Conservation (phyloP, 2,888 invertebrate species). For the Crossocerus cetratus region DNA sequence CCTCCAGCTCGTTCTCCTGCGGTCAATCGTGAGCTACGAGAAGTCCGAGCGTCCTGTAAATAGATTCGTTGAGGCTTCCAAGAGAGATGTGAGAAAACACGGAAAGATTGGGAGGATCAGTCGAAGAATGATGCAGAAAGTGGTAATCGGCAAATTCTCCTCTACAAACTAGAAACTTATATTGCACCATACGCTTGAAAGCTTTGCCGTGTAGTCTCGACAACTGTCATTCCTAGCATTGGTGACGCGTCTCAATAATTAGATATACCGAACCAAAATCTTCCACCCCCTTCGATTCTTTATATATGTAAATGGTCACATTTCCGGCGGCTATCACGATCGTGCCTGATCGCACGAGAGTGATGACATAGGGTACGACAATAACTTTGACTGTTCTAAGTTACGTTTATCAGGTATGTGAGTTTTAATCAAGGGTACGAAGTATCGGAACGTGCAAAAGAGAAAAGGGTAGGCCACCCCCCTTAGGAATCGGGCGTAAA, state of each 20-base stretch:
- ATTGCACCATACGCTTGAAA: slow-evolving; percentile 31
- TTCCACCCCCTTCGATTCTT: slow-evolving; percentile 4
- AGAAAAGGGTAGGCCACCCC: slow-evolving; percentile 16
- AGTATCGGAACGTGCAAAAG: slow-evolving; percentile 22
- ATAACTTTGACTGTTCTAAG: slow-evolving; percentile 3
- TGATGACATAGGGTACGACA: neutral
- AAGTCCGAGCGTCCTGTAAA: neutral
- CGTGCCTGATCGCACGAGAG: neutral
- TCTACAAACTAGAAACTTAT: slow-evolving; percentile 6
- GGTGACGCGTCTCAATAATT: neutral
- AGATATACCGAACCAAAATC: too few relatives aligned
- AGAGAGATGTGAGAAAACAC: slow-evolving; percentile 25
- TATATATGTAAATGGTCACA: too few relatives aligned
- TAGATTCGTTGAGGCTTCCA: slow-evolving; percentile 1
- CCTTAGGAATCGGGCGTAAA: slow-evolving; percentile 19
- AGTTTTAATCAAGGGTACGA: slow-evolving; percentile 9
- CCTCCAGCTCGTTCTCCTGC: neutral
- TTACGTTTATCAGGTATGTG: slow-evolving; percentile 14
- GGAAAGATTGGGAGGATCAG: slow-evolving; percentile 19
- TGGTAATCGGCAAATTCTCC: slow-evolving; percentile 43
- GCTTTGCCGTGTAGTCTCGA: slow-evolving; percentile 14
- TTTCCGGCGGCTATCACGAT: too few relatives aligned
- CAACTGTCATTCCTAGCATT: slow-evolving; percentile 2
- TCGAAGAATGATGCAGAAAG: slow-evolving; percentile 46
- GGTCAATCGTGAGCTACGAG: slow-evolving; percentile 10